Evolutionary conservation across 2,113 vertebrate genomes (phyloP).

Genomic region (Narcine bancroftii): DNA sequence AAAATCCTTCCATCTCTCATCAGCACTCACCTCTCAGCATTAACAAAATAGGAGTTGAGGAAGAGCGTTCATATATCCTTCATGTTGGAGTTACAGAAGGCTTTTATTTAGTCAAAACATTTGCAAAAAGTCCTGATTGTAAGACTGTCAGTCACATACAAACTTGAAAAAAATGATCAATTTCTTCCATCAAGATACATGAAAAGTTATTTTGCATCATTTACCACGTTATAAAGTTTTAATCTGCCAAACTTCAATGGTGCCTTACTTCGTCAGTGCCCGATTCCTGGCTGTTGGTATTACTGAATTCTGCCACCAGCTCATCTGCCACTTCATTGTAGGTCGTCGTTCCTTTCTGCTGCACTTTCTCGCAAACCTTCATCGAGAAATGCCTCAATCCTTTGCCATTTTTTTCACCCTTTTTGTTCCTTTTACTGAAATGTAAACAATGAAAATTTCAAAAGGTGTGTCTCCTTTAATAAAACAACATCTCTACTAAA

Average conservation of each 20-base stretch:
- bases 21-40: background rate
- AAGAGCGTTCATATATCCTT: background rate
- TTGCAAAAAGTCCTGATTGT: background rate
- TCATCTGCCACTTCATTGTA: slow-evolving; percentile 98
- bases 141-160: background rate
- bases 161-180: background rate
- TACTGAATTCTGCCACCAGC: slow-evolving; percentile 94
- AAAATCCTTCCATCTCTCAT: background rate
- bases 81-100: background rate
- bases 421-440: slow-evolving; percentile 83
- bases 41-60: background rate
- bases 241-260: background rate
- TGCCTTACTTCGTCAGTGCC: slow-evolving; percentile 64
- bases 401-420: slow-evolving; percentile 98
- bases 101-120: too few relatives aligned
- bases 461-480: background rate
- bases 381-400: slow-evolving; percentile 96
- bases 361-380: slow-evolving; percentile 98
- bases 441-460: slow-evolving; percentile 34
- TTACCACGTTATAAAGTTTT: background rate
- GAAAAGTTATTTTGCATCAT: background rate
- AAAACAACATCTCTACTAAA: background rate
- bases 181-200: background rate
- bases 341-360: slow-evolving; percentile 92
- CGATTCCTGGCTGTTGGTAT: slow-evolving; percentile 86